Evolutionary conservation across 2,888 invertebrate genomes (phyloP).

Genomic region (Bhutanitis thaidina): DNA sequence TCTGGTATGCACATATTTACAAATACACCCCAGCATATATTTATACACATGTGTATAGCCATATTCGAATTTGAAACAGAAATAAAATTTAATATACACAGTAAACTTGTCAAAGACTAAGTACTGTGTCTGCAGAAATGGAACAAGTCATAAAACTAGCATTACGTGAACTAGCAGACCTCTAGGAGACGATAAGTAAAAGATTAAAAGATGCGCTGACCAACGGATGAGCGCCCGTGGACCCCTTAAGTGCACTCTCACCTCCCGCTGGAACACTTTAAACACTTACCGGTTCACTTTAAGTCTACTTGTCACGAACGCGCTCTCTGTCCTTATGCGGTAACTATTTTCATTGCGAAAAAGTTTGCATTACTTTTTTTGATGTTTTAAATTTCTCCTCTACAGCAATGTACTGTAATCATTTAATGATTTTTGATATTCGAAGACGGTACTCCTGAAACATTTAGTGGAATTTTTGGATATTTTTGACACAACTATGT

Average conservation of each 20-base stretch:
- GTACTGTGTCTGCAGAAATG: not conserved
- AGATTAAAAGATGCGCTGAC: conserved; percentile 18
- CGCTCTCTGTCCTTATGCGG: conserved; percentile 1
- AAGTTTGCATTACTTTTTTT: not conserved
- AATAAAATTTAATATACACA: no score
- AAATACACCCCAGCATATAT: no score
- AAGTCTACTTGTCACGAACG: conserved; percentile 27
- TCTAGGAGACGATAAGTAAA: not conserved
- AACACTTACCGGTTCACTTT: conserved; percentile 29
- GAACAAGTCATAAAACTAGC: not conserved
- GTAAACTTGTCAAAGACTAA: not conserved
- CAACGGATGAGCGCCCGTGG: conserved; percentile 16
- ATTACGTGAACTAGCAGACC: conserved; percentile 1
- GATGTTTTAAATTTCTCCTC: not conserved
- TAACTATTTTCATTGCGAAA: conserved; percentile 16
- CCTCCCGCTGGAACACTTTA: conserved; percentile 15
- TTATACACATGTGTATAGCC: no score
- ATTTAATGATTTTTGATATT: no score
- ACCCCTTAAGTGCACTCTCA: conserved; percentile 23
- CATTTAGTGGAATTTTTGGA: no score
- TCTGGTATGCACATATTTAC: no score
- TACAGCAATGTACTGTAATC: no score
- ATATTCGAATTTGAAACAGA: no score
- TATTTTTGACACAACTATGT: no score
- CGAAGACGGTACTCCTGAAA: no score